phyloP scores from a whole-genome alignment of 2,113 vertebrate genomes.

The Lasiurus cinereus region DNA sequence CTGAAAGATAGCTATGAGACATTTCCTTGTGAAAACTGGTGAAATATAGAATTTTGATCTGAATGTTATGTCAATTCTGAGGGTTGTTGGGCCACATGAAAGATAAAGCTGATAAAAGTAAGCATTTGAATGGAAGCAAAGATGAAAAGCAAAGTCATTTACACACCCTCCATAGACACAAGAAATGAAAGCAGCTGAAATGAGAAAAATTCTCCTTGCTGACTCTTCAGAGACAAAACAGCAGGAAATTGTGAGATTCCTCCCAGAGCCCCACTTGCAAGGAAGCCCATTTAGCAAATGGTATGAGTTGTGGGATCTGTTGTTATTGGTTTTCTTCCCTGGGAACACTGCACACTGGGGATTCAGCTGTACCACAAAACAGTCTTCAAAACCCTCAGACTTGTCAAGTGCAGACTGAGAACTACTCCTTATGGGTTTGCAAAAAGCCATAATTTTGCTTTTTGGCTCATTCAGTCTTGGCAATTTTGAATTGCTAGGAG shows the following conservation, averaged over 20 bases:
- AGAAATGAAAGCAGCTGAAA: conserved; percentile 64
- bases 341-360: conserved; percentile 76
- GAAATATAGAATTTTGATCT: not conserved
- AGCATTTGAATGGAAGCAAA: conserved; percentile 44
- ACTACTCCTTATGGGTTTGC: conserved; percentile 71
- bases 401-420: conserved; percentile 78
- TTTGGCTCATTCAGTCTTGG: conserved; percentile 67
- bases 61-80: not conserved
- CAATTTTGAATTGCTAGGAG: conserved; percentile 68
- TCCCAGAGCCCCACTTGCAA: conserved; percentile 74
- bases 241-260: conserved; percentile 78
- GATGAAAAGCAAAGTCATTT: conserved; percentile 23
- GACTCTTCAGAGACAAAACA: conserved; percentile 61
- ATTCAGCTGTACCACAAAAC: conserved; percentile 77
- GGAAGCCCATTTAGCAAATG: conserved; percentile 76
- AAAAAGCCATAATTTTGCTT: conserved; percentile 74
- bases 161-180: not conserved
- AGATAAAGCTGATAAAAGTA: conserved; percentile 41
- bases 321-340: conserved; percentile 81
- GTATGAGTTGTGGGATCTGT: conserved; percentile 69
- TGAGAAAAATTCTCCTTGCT: conserved; percentile 20
- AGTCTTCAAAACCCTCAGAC: conserved; percentile 76
- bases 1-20: not conserved
- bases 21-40: not conserved
- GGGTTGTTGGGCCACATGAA: not conserved